These are phyloP conservation scores for Pogonocichla stellata DNA, from an alignment of 2,113 vertebrate species.

Conservation along the genomic window DNA sequence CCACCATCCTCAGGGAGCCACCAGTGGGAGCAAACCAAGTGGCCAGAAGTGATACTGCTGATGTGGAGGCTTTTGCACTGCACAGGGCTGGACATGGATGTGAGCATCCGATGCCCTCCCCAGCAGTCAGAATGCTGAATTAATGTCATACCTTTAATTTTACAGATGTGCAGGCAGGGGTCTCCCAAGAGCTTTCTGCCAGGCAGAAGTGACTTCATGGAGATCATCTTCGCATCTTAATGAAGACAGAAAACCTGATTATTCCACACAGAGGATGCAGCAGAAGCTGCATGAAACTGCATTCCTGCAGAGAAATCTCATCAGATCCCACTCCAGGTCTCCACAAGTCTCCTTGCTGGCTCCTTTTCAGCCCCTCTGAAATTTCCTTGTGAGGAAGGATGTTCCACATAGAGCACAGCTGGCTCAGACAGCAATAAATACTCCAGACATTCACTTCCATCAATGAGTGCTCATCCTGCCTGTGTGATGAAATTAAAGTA, in stretches of 20 bases:
- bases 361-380: not conserved
- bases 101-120: fast-evolving
- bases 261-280: not conserved
- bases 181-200: not conserved
- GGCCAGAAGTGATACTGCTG: not conserved
- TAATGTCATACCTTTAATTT: not conserved
- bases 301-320: not conserved
- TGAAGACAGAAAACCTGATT: not conserved
- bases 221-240: not conserved
- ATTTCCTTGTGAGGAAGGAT: not conserved
- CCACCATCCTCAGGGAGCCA: not conserved
- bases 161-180: not conserved
- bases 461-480: not conserved
- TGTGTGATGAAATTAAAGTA: not conserved
- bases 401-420: not conserved
- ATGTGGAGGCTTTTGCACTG: not conserved
- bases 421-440: not conserved
- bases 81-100: fast-evolving
- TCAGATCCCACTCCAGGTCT: not conserved
- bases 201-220: not conserved
- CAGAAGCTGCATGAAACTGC: not conserved
- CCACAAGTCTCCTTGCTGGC: not conserved
- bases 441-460: not conserved
- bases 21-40: not conserved
- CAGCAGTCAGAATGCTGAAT: not conserved